Conservation (phyloP, 2,797 vertebrate genomes). For the Graptemys geographica region DNA sequence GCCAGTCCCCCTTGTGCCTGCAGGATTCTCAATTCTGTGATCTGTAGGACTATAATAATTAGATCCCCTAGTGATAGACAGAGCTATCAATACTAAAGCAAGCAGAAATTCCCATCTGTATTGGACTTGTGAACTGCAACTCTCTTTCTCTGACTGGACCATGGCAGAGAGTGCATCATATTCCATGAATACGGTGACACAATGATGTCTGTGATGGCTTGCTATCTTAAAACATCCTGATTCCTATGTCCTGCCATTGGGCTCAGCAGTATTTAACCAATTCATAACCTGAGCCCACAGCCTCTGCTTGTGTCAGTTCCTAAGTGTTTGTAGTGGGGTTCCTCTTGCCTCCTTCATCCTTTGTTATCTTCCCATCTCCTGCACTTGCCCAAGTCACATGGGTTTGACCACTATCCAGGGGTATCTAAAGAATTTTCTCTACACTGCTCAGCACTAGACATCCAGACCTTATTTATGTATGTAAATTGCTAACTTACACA, state of each 20-base stretch:
- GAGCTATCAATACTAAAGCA: background rate
- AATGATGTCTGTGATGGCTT: background rate
- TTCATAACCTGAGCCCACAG: background rate
- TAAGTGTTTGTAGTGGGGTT: background rate
- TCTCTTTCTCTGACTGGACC: background rate
- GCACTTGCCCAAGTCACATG: background rate
- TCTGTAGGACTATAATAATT: background rate
- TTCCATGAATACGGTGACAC: background rate
- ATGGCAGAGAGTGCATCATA: background rate
- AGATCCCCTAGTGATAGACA: background rate
- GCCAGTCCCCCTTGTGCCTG: slow-evolving; percentile 41
- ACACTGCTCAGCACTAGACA: background rate
- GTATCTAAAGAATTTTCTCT: background rate
- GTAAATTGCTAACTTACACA: background rate
- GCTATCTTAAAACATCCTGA: background rate
- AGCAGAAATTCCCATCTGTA: background rate
- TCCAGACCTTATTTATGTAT: background rate
- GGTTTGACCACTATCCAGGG: background rate
- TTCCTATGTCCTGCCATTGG: background rate
- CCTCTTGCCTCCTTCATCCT: background rate
- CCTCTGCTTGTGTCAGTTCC: background rate
- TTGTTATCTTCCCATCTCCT: background rate
- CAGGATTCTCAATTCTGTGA: background rate
- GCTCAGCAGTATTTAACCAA: background rate
- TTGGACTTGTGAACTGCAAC: background rate